phyloP scores from a whole-genome alignment of 2,797 vertebrate genomes.

The Lacerta bilineata region DNA sequence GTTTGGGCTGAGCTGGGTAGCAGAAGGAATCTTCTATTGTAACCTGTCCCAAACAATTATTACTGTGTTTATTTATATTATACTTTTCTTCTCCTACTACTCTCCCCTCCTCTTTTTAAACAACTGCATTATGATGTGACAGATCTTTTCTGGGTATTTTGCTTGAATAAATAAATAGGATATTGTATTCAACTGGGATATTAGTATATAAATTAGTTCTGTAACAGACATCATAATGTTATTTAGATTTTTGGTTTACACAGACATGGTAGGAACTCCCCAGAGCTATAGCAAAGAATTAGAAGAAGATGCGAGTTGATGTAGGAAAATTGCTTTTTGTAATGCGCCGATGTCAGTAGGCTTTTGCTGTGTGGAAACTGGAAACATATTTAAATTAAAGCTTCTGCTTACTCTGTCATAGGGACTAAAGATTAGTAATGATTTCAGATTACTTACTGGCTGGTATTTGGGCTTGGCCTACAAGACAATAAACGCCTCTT shows the following conservation, averaged over 20 bases:
- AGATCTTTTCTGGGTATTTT: conserved; percentile 87
- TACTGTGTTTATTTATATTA: conserved; percentile 70
- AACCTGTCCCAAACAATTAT: conserved; percentile 78
- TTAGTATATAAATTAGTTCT: conserved; percentile 99
- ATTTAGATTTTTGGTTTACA: conserved; percentile 96
- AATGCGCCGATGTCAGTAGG: conserved; percentile 94
- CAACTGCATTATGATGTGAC: conserved; percentile 82
- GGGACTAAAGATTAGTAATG: conserved; percentile 77
- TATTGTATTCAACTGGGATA: conserved; percentile 93
- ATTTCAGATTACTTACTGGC: conserved; percentile 75
- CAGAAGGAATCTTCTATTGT: conserved; percentile 75
- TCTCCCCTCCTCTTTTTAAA: conserved; percentile 71
- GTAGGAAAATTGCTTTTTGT: conserved; percentile 98
- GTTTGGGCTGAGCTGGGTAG: conserved; percentile 67
- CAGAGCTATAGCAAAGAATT: conserved; percentile 95
- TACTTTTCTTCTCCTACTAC: conserved; percentile 81
- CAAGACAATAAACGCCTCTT: conserved; percentile 68
- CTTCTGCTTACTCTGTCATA: conserved; percentile 79
- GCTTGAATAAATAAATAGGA: conserved; percentile 85
- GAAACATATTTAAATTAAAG: conserved; percentile 81
- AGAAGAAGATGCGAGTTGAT: conserved; percentile 98
- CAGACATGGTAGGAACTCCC: conserved; percentile 94
- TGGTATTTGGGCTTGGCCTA: conserved; percentile 65
- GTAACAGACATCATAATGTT: conserved; percentile 94
- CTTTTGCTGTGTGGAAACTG: conserved; percentile 83